Percentiles rank a stretch among this genome's conserved stretches.
These are phyloP conservation scores for Syritta pipiens DNA, from an alignment of 2,888 invertebrate species.

Conservation along the genomic window DNA sequence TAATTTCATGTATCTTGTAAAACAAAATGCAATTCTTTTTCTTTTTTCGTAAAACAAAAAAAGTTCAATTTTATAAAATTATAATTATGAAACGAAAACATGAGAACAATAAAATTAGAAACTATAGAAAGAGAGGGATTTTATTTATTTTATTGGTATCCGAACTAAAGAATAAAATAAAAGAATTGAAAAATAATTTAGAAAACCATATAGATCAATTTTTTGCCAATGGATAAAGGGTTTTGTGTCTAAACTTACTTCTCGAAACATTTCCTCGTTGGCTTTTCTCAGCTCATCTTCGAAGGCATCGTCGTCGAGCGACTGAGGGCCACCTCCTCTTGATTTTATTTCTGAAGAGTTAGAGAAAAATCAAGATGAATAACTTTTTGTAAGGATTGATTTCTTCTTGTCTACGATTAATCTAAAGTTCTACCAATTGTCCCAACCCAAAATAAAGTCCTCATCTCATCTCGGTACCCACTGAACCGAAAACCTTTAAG, in stretches of 20 bases:
- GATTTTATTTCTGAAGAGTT: constrained; percentile 75
- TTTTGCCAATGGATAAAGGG: neutral
- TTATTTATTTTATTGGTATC: constrained; percentile 73
- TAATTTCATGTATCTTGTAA: constrained; percentile 43
- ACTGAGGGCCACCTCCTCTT: constrained; percentile 72
- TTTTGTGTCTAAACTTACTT: constrained; percentile 73
- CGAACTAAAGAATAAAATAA: constrained; percentile 74
- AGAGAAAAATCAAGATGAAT: neutral
- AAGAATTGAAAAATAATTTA: constrained; percentile 39
- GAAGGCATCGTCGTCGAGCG: constrained; percentile 72
- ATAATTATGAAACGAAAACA: constrained; percentile 67
- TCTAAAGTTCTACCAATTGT: no score
- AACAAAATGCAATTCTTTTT: constrained; percentile 66
- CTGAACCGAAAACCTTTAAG: no score
- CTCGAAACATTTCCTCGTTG: constrained; percentile 77
- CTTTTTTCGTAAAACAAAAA: constrained; percentile 32
- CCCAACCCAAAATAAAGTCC: no score
- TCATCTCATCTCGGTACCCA: no score
- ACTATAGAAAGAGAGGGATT: constrained; percentile 73
- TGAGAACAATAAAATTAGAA: constrained; percentile 70
- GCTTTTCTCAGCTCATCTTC: constrained; percentile 77
- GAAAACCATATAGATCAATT: constrained; percentile 50
- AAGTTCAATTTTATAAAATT: constrained; percentile 46
- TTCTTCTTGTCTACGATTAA: neutral
- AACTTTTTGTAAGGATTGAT: neutral